Percentiles rank a stretch among this genome's conserved stretches.
Conservation (phyloP, 1,140 invertebrate species). For the Trissolcus basalis region DNA sequence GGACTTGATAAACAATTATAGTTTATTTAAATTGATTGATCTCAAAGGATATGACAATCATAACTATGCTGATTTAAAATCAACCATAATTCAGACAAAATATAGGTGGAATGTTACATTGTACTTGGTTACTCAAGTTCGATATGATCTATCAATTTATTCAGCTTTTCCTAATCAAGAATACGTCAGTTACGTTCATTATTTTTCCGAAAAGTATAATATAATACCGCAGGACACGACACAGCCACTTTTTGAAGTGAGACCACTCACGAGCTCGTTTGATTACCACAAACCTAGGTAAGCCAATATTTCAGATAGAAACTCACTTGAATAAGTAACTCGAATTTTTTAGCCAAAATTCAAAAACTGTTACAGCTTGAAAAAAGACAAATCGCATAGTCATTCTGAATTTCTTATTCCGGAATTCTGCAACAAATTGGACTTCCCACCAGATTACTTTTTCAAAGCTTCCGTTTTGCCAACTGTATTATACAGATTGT, state of each 20-base stretch:
- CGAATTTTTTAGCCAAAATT: too few species aligned
- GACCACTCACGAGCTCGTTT: slow-evolving; percentile 84
- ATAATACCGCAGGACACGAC: slow-evolving; percentile 81
- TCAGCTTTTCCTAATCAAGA: slow-evolving; percentile 87
- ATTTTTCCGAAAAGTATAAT: slow-evolving; percentile 88
- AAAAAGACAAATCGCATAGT: background rate
- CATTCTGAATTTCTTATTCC: slow-evolving; percentile 88
- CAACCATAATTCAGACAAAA: slow-evolving; percentile 61
- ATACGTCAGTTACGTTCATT: slow-evolving; percentile 85
- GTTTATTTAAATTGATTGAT: slow-evolving; percentile 47
- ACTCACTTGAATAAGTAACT: too few species aligned
- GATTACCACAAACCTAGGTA: slow-evolving; percentile 79
- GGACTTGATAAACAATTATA: background rate
- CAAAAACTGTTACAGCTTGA: slow-evolving; percentile 9
- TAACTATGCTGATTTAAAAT: slow-evolving; percentile 57
- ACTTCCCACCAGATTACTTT: slow-evolving; percentile 92
- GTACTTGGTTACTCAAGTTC: slow-evolving; percentile 91
- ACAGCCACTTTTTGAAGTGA: slow-evolving; percentile 94
- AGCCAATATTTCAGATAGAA: background rate
- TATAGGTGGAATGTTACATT: slow-evolving; percentile 60
- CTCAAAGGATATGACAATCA: slow-evolving; percentile 37
- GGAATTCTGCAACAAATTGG: slow-evolving; percentile 90
- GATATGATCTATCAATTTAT: slow-evolving; percentile 83
- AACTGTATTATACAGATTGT: slow-evolving; percentile 88
- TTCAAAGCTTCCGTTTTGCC: slow-evolving; percentile 91